Base-by-base conservation (phyloP, 2,888 invertebrate species). In the Scelioninae gen. 2 region DNA sequence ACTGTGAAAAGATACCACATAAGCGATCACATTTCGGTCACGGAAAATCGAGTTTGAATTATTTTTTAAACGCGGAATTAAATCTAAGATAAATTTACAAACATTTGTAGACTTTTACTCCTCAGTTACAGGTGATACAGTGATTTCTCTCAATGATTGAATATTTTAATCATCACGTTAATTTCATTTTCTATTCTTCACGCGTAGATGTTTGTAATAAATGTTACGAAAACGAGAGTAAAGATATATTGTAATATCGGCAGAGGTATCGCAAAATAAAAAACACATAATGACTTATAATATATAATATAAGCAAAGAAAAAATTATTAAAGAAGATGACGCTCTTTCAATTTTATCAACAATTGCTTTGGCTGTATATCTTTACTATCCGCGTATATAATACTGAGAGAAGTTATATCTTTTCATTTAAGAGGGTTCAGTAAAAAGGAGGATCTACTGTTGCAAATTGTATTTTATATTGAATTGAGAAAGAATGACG, bases 151-250 rank as follows among this genome's bases (percentile, higher is more conserved):
- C n/a, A n/a, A n/a, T n/a, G n/a, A n/a, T n/a, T 5, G 52, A 63
- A 13, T 73, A 68, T 69, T 73, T 73, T 37, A 63, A 69, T 31
- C 31, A 52, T n/a, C 11, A 72, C 9, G 18, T 69, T 2, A 25
- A 52, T 69, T 63, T 70, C 13, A 18, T 39, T 18, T 70, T 70
- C 15, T 25, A 6, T 11, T 5, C 13, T n/a, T 57, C 70, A 1
- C 13, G 57, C 2, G 18, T 39, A 2, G 70, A 63, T 41, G 57
- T 70, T 31, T 63, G 57, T 31, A 57, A 61, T 43, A n/a, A 45
- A 18, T 41, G 41, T 18, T 41, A 9, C 18, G 18, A 18, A 18
- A 41, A 41, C 10, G 41, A 41, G 5, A 18, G n/a, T n/a, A 9
- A 13, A 41, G 5, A 41, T n/a, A 9, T 33, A 9, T 9, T 9